Base-by-base conservation (phyloP, 2,888 invertebrate species). In the Dorcus hopei region DNA sequence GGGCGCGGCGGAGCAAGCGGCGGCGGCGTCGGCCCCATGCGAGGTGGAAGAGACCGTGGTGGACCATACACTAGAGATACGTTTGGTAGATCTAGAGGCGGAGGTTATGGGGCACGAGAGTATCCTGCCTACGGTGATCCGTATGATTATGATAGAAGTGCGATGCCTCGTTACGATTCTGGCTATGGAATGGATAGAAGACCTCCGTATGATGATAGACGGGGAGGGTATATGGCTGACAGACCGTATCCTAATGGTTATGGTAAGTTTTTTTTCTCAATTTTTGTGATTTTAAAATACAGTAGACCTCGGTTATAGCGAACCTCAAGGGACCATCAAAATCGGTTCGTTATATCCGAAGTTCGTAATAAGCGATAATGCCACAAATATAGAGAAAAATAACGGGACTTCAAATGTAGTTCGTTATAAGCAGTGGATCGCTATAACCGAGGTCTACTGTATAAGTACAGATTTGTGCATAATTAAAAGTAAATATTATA, bases 1-100 rank as follows among this genome's bases (percentile, higher is more conserved):
- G 82, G 83, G 11, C 80, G 82, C 7, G 79, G 80, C 14, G 79
- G 77, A 3, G 78, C 79, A 1, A 78, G 79, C 5, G 79, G 83
- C 56, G 69, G 76, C 58, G 79, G 83, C 54, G 69, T 76, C 57
- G 40, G 82, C 57, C 81, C 73, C 70, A 82, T 82, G 81, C 79
- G 83, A 59, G 82, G 83, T 47, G 78, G 79, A 62, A 78, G 80
- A 70, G 81, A 75, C 52, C 70, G 77, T 26, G 74, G 74, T 3
- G 77, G 75, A 0, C 77, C 78, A 0, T 78, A 77, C 64, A 70
- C 73, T 3, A 69, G 77, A 57, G 76, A 74, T 54, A 67, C 67
- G 16, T 64, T 62, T 40, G 63, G 58, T 38, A 62, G 67, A 23
- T 61, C 61, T 38, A 58, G 63, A 33, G 61, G 54, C 14, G 60